Base-by-base conservation (phyloP, 2,888 invertebrate species). In the Ormia ochracea region DNA sequence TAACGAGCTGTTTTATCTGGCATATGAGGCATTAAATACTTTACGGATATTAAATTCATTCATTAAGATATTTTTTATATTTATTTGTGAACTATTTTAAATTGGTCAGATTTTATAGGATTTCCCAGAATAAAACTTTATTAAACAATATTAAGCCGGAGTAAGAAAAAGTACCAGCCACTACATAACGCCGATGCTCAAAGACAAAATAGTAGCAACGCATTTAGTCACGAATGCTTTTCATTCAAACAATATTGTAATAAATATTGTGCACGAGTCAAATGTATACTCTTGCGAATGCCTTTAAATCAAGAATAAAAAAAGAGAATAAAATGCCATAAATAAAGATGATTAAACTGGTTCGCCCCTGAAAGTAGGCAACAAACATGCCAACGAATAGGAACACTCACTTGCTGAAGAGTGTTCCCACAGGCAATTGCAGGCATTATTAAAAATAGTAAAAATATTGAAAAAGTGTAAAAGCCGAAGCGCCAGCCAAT, bases 291-390 rank as follows among this genome's bases (percentile, higher is more conserved):
- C n/a, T n/a, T n/a, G n/a, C n/a, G n/a, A n/a, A n/a, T n/a, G n/a
- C n/a, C n/a, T n/a, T n/a, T n/a, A n/a, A n/a, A n/a, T n/a, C n/a
- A n/a, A n/a, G n/a, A n/a, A n/a, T n/a, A n/a, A n/a, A n/a, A n/a
- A n/a, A n/a, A n/a, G n/a, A n/a, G n/a, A n/a, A n/a, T n/a, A n/a
- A n/a, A n/a, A n/a, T n/a, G n/a, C n/a, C n/a, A n/a, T n/a, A 48
- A n/a, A 26, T n/a, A 23, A 23, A 23, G 31, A 33, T 12, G 23
- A 14, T 26, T 23, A 23, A 41, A 9, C 23, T 4, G 4, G n/a
- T 7, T 28, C 54, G 56, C 19, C 31, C 43, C 68, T 43, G 33
- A 41, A 43, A 68, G 43, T 17, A 68, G 43, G 68, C 68, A 68
- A 17, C 66, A 19, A n/a, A 10, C 12, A 31, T 17, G 4, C 17